Evolutionary conservation across 2,888 invertebrate species (phyloP).

Genomic region (Cabera pusaria): DNA sequence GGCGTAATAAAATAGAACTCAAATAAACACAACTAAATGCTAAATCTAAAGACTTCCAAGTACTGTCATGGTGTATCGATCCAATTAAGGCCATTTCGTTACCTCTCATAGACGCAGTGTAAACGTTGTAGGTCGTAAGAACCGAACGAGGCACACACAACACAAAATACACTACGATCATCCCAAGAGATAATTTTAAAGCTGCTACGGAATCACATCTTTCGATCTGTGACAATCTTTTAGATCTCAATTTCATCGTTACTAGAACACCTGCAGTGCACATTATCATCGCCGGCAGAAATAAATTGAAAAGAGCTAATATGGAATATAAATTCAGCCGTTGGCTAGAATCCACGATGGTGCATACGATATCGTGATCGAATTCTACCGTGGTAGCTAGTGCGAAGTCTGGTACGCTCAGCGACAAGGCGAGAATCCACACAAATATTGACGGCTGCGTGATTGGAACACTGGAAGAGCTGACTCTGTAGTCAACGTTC

Average conservation of each 20-base stretch:
- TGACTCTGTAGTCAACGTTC: slow-evolving; percentile 79
- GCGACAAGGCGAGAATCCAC: slow-evolving; percentile 82
- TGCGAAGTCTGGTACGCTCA: slow-evolving; percentile 84
- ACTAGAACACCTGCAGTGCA: slow-evolving; percentile 50
- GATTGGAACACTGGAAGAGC: slow-evolving; percentile 70
- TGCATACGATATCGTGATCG: slow-evolving; percentile 70
- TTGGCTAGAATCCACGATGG: slow-evolving; percentile 77
- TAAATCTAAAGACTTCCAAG: slow-evolving; percentile 47
- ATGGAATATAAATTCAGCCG: slow-evolving; percentile 67
- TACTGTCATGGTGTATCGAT: slow-evolving; percentile 39
- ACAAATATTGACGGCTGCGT: slow-evolving; percentile 80
- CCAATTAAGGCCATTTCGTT: slow-evolving; percentile 44
- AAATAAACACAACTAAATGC: slow-evolving; percentile 54
- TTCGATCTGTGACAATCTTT: slow-evolving; percentile 42
- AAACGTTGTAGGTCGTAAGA: slow-evolving; percentile 54
- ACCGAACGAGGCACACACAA: slow-evolving; percentile 65
- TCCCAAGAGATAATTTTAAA: slow-evolving; percentile 64
- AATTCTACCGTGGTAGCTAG: slow-evolving; percentile 73
- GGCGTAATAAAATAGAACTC: slow-evolving; percentile 46
- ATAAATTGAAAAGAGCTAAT: slow-evolving; percentile 65
- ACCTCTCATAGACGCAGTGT: slow-evolving; percentile 44
- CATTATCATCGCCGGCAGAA: slow-evolving; percentile 65
- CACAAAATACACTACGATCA: slow-evolving; percentile 57
- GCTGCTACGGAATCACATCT: slow-evolving; percentile 54
- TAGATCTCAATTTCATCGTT: slow-evolving; percentile 56